Percentiles rank a stretch among this genome's conserved stretches.
Evolutionary conservation across 2,797 vertebrate genomes (phyloP).

Genomic region (Molossus molossus): DNA sequence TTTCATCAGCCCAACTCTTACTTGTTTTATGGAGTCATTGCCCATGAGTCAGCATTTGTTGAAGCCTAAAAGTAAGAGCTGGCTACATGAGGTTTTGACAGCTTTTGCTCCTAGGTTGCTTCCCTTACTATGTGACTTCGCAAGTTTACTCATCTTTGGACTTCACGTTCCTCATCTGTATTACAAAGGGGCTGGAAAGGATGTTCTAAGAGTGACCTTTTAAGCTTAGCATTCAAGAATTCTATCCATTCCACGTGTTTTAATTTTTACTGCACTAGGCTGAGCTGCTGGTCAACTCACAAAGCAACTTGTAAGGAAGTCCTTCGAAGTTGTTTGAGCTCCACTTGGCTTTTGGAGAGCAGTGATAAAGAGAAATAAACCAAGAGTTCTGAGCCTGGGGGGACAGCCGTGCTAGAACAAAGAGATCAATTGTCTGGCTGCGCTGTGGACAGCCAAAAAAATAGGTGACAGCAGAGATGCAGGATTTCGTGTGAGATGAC

Average conservation of each 20-base stretch:
- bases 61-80: background rate
- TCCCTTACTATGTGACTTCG: background rate
- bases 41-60: background rate
- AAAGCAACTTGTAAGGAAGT: conserved; percentile 5
- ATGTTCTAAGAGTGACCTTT: background rate
- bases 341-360: conserved; percentile 4
- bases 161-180: background rate
- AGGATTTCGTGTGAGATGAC: background rate
- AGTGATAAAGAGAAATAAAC: conserved; percentile 20
- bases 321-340: conserved; percentile 14
- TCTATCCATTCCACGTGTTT: background rate
- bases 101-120: background rate
- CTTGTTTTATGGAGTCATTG: background rate
- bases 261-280: background rate
- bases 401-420: background rate
- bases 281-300: background rate
- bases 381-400: conserved; percentile 48
- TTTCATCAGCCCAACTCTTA: background rate
- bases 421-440: conserved; percentile 6
- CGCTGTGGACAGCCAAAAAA: background rate
- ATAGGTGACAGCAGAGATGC: background rate
- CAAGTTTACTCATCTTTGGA: background rate
- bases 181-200: background rate
- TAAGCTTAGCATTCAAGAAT: background rate
- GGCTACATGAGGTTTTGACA: background rate